Evolutionary conservation across 2,888 invertebrate genomes (phyloP).

Genomic region (Tyria jacobaeae): DNA sequence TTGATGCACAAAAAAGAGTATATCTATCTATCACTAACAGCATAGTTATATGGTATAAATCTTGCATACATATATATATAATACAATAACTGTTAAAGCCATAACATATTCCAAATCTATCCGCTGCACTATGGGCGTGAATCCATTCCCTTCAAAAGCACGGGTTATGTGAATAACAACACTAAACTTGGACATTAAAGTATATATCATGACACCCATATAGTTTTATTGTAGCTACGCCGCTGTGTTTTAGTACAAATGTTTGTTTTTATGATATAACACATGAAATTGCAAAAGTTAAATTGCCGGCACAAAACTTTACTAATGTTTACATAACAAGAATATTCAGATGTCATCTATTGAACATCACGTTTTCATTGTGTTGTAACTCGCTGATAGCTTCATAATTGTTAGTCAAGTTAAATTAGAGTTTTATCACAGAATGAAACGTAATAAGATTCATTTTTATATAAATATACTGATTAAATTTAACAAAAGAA

Average conservation of each 20-base stretch:
- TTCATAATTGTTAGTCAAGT: no score
- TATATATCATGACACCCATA: background rate
- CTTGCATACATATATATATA: no score
- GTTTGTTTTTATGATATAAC: slow-evolving; percentile 14
- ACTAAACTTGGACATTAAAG: background rate
- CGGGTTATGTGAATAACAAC: background rate
- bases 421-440: no score
- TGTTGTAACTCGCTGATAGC: slow-evolving; percentile 5
- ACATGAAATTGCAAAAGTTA: slow-evolving; percentile 20
- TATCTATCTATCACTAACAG: no score
- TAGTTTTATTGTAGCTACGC: background rate
- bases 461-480: no score
- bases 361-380: background rate
- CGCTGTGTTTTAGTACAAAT: slow-evolving; percentile 7
- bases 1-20: no score
- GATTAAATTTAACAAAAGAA: no score
- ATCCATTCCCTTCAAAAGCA: background rate
- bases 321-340: background rate
- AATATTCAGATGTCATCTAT: background rate
- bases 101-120: background rate
- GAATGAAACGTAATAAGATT: no score
- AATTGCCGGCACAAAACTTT: slow-evolving; percentile 8
- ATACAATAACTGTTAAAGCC: background rate
- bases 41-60: no score
- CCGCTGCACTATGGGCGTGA: background rate